Conservation (phyloP, 2,113 vertebrate genomes). For the Seriola dumerili region DNA sequence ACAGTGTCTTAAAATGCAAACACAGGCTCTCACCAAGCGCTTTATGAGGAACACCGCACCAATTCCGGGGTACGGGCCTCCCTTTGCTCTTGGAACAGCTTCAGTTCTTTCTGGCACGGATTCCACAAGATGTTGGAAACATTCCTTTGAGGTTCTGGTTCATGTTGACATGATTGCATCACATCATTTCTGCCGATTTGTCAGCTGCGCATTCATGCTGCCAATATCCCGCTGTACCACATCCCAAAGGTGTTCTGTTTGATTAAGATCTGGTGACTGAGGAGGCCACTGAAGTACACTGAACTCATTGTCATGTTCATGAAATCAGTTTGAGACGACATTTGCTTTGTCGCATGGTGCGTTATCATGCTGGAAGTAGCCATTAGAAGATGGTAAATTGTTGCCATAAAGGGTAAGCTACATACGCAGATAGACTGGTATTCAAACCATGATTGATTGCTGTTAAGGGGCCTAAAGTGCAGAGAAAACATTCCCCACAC, state of each 20-base stretch:
- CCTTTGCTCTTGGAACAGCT: neutral
- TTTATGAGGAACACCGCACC: neutral
- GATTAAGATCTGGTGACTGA: neutral
- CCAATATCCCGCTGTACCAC: neutral
- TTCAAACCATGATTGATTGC: too few relatives aligned
- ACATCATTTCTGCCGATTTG: neutral
- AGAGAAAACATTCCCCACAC: too few relatives aligned
- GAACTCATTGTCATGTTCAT: neutral
- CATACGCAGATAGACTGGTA: neutral
- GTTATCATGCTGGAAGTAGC: neutral
- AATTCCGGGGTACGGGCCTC: neutral
- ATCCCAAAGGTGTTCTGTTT: neutral
- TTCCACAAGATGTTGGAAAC: neutral
- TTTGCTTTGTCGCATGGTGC: too few relatives aligned
- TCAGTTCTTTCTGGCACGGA: neutral
- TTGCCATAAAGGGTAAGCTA: neutral
- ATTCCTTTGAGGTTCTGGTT: neutral
- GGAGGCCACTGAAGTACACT: neutral
- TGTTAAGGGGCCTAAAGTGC: too few relatives aligned
- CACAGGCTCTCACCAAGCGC: neutral
- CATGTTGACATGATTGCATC: neutral
- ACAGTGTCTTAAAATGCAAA: conserved; percentile 2
- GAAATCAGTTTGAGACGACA: neutral
- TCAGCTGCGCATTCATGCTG: neutral
- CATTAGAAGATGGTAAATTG: neutral